A percentile compares a stretch with the other conserved stretches of the same genome.
phyloP scores from a whole-genome alignment of 2,797 vertebrate species.

The Chromis chromis region DNA sequence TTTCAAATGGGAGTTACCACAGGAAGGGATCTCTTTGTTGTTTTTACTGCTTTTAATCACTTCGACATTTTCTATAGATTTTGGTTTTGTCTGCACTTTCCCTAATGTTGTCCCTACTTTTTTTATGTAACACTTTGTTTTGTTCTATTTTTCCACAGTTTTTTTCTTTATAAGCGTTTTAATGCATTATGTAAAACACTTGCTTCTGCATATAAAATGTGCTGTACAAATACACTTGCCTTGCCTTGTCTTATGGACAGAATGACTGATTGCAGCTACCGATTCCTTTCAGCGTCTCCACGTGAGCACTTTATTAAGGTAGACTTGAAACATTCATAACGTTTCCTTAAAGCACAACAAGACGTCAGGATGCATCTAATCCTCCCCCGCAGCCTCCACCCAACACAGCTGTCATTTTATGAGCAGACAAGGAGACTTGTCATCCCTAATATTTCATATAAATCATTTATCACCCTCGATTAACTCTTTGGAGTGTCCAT shows the following conservation, averaged over 20 bases:
- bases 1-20: background rate
- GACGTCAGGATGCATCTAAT: constrained; percentile 55
- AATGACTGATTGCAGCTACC: background rate
- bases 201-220: too few relatives aligned
- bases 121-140: too few relatives aligned
- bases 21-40: background rate
- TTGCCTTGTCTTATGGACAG: background rate
- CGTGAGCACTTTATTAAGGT: background rate
- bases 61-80: too few relatives aligned
- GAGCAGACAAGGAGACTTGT: constrained; percentile 51
- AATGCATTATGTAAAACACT: too few relatives aligned
- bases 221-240: too few relatives aligned
- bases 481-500: constrained; percentile 55
- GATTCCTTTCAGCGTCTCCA: constrained; percentile 3
- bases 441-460: constrained; percentile 52
- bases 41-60: too few relatives aligned
- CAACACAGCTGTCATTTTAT: constrained; percentile 53
- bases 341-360: constrained; percentile 46
- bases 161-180: too few relatives aligned
- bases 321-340: constrained; percentile 39
- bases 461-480: constrained; percentile 65
- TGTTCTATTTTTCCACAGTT: too few relatives aligned
- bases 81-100: too few relatives aligned
- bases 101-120: too few relatives aligned
- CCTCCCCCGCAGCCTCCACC: constrained; percentile 31